Percentiles rank a stretch among this genome's conserved stretches.
These are phyloP conservation scores for Zele albiditarsus DNA, from an alignment of 2,888 invertebrate species.

Conservation along the genomic window DNA sequence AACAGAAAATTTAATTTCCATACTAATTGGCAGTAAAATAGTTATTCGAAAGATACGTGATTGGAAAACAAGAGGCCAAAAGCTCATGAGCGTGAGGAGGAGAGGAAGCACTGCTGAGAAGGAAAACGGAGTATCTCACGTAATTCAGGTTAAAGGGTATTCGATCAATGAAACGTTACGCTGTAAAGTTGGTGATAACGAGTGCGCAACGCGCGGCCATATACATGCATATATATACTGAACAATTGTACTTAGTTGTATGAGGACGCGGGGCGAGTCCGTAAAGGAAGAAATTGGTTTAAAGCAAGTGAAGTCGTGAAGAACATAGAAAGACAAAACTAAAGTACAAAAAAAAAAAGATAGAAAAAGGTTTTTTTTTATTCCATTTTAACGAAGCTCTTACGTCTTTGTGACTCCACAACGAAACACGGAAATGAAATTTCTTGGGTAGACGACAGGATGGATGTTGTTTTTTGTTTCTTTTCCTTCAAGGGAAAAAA, in stretches of 20 bases:
- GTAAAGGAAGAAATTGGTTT: slow-evolving; percentile 27
- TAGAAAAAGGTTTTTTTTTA: slow-evolving; percentile 13
- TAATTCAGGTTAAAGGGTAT: slow-evolving; percentile 34
- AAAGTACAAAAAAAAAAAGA: slow-evolving; percentile 5
- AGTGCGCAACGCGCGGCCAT: not conserved
- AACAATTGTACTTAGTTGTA: not conserved
- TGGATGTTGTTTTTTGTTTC: slow-evolving; percentile 17
- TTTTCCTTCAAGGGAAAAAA: slow-evolving; percentile 34
- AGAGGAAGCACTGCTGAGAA: not conserved
- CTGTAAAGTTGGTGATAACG: slow-evolving; percentile 29
- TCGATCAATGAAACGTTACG: slow-evolving; percentile 31
- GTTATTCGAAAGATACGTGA: slow-evolving; percentile 12
- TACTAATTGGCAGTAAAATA: slow-evolving; percentile 7
- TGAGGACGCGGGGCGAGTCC: not conserved
- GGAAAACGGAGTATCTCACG: slow-evolving; percentile 3
- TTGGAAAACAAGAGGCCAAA: not conserved
- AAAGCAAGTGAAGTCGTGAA: slow-evolving; percentile 27
- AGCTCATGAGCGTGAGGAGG: not conserved
- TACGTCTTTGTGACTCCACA: slow-evolving; percentile 34
- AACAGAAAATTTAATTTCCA: not conserved
- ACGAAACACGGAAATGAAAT: slow-evolving; percentile 44
- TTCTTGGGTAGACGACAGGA: slow-evolving; percentile 36
- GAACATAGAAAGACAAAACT: slow-evolving; percentile 19
- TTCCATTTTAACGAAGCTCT: slow-evolving; percentile 39
- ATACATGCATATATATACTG: not conserved